These are phyloP conservation scores for Ylistrum balloti DNA, from an alignment of 1,140 invertebrate genomes.

Conservation along the genomic window DNA sequence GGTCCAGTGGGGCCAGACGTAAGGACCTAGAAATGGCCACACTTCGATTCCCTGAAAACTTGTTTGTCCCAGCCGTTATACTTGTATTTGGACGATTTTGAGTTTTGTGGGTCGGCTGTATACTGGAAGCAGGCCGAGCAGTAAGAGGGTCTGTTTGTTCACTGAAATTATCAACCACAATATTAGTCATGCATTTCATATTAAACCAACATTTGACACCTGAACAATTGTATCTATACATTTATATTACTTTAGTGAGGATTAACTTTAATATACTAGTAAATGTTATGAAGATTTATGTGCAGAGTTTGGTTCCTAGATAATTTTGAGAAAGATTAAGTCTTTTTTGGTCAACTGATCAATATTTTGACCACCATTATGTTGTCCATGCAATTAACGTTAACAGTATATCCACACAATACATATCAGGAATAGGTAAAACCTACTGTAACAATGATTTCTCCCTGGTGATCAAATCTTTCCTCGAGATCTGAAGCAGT, in stretches of 20 bases:
- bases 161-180: constrained; percentile 47
- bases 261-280: no score
- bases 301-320: no score
- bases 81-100: neutral
- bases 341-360: no score
- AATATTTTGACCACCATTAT: no score
- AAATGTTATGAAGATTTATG: no score
- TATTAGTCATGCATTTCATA: no score
- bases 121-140: constrained; percentile 58
- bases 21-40: neutral
- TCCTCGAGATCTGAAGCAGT: constrained; percentile 67
- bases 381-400: no score
- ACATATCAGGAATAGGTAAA: neutral
- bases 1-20: neutral
- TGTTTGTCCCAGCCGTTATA: neutral
- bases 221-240: no score
- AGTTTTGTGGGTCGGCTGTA: constrained; percentile 45
- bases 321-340: no score
- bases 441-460: constrained; percentile 55
- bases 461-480: constrained; percentile 63
- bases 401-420: no score
- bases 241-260: no score
- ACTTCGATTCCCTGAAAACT: neutral
- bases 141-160: constrained; percentile 59
- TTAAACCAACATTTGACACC: no score